These are phyloP conservation scores for Himalopsyche phryganea DNA, from an alignment of 1,140 invertebrate genomes.

Conservation along the genomic window DNA sequence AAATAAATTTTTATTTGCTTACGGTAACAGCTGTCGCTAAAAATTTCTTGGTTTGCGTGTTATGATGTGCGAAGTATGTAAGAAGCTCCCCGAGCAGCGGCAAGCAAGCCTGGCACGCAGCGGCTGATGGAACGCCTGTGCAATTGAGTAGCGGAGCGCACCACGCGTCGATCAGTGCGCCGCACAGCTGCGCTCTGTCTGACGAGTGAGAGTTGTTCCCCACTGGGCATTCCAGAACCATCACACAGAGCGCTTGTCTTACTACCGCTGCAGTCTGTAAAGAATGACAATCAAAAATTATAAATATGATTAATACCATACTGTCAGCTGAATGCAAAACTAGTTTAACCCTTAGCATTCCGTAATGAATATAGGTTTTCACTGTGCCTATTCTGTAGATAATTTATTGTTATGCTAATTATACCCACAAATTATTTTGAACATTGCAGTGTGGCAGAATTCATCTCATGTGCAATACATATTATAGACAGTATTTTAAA, in stretches of 20 bases:
- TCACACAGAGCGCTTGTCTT: slow-evolving; percentile 44
- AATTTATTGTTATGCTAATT: too few species aligned
- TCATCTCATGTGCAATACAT: too few species aligned
- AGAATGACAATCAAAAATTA: too few species aligned
- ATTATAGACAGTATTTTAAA: too few species aligned
- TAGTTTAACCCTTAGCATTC: too few species aligned
- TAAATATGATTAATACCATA: too few species aligned
- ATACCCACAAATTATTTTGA: too few species aligned
- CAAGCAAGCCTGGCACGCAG: slow-evolving; percentile 37
- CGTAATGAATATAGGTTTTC: too few species aligned
- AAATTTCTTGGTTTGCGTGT: slow-evolving; percentile 57
- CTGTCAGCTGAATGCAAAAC: too few species aligned
- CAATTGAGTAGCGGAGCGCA: slow-evolving; percentile 21
- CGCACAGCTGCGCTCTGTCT: slow-evolving; percentile 38
- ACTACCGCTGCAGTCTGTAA: slow-evolving; percentile 44
- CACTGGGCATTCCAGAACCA: slow-evolving; percentile 56
- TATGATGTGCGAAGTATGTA: slow-evolving; percentile 42
- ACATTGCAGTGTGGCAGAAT: too few species aligned
- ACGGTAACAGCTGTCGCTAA: slow-evolving; percentile 45
- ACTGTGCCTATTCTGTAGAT: too few species aligned
- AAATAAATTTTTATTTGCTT: not conserved
- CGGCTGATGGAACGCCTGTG: slow-evolving; percentile 19
- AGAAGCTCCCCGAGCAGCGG: slow-evolving; percentile 47
- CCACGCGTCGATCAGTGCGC: slow-evolving; percentile 38
- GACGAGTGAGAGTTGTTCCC: slow-evolving; percentile 43